Conservation (phyloP, 2,888 invertebrate species). For the Lamellibrachia satsuma region DNA sequence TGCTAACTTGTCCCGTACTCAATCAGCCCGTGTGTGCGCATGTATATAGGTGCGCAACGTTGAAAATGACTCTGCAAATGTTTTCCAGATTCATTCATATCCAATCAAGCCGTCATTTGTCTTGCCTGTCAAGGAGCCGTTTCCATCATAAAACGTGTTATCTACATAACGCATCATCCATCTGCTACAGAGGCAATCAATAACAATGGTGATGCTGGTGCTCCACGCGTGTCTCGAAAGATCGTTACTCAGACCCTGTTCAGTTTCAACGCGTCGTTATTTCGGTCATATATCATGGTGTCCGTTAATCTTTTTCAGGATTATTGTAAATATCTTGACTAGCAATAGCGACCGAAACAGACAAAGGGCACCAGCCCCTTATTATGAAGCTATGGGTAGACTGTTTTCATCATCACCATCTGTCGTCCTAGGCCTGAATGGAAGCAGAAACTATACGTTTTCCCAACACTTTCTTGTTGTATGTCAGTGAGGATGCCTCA, state of each 20-base stretch:
- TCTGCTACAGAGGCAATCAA: constrained; percentile 2
- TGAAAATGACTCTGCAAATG: background rate
- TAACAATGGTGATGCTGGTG: background rate
- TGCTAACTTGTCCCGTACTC: too few relatives aligned
- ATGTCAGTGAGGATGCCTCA: too few relatives aligned
- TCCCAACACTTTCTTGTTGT: too few relatives aligned
- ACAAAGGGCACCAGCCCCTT: too few relatives aligned
- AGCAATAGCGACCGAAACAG: background rate
- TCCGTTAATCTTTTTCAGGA: background rate
- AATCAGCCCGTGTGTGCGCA: background rate
- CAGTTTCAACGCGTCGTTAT: background rate
- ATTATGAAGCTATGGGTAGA: too few relatives aligned
- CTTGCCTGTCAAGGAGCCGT: background rate
- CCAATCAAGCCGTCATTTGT: background rate
- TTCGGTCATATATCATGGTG: background rate
- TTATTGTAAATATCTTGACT: background rate
- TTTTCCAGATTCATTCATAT: background rate
- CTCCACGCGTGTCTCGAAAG: background rate
- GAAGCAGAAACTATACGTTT: too few relatives aligned
- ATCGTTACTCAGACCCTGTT: background rate
- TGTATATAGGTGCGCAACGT: background rate
- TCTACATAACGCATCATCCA: background rate
- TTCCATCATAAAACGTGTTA: constrained; percentile 13
- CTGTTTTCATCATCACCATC: too few relatives aligned
- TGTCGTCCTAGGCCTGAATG: too few relatives aligned